phyloP scores from a whole-genome alignment of 1,140 invertebrate genomes.

The Eriosoma lanigerum region DNA sequence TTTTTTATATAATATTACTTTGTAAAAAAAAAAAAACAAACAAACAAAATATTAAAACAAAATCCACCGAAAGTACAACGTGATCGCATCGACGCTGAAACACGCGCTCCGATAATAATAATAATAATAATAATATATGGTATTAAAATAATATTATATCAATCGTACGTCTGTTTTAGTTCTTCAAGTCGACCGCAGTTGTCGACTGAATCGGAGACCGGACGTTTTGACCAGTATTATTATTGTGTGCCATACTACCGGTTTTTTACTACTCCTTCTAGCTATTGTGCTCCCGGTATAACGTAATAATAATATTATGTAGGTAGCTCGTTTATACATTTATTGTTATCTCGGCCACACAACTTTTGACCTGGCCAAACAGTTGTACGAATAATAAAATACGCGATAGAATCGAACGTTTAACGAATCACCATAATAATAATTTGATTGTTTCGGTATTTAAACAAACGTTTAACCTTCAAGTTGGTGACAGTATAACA shows the following conservation, averaged over 20 bases:
- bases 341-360: background rate
- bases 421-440: no score
- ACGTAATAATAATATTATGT: background rate
- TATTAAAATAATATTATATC: background rate
- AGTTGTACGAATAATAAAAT: no score
- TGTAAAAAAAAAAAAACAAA: no score
- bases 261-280: constrained; percentile 5
- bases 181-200: background rate
- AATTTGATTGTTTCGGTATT: no score
- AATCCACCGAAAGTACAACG: no score
- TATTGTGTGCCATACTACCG: constrained; percentile 3
- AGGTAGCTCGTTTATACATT: background rate
- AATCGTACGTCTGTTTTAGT: background rate
- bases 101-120: background rate
- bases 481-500: no score
- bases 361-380: background rate
- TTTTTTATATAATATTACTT: no score
- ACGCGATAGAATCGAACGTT: no score
- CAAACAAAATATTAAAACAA: no score
- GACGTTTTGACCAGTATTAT: constrained; percentile 13
- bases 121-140: background rate
- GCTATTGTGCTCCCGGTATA: background rate
- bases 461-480: no score
- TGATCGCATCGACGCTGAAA: no score
- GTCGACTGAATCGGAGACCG: constrained; percentile 18